Base-by-base conservation (phyloP, 2,888 invertebrate species). In the Andrena trimmerana region DNA sequence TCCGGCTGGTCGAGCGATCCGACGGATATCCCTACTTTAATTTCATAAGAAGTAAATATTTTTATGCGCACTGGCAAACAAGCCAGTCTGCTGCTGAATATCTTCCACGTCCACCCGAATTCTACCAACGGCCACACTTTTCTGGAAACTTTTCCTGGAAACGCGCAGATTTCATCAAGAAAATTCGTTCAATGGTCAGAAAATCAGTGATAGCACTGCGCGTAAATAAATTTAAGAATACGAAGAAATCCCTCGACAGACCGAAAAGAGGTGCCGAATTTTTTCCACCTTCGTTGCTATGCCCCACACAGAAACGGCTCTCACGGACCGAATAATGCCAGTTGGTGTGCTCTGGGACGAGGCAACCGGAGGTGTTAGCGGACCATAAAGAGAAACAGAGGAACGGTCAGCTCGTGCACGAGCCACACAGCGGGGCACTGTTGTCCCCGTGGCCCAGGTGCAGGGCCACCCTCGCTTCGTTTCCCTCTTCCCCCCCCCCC, bases 361-460 rank as follows among this genome's bases (percentile, higher is more conserved):
- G 50, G 70, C 36, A 60, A 63, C 75, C 77, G 69, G 78, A 84
- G 83, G 83, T 83, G 84, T 84, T 83, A 60, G 83, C 24, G 70
- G 63, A 63, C 78, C 74, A 71, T 84, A 84, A 84, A 84, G 83
- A 74, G 73, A 75, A 63, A 63, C 42, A 78, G 68, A 65, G 52
- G 66, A 80, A 74, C 42, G 73, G 78, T 79, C 73, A 73, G 83
- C 81, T 86, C 83, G 86, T 88, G 90, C 90, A 85, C 77, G 72
- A 85, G 85, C 82, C 83, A 75, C 78, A 85, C 86, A 83, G 81
- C 83, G 81, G 82, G 78, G 75, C 81, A 73, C 79, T 66, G 70
- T 62, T 78, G 80, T 81, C 84, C 72, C 81, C 81, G 81, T 88
- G 88, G 85, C 73, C 86, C 86, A 85, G 85, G 85, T 86, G 85